These are phyloP conservation scores for Dermatemys mawii DNA, from an alignment of 2,113 vertebrate species.

Conservation along the genomic window DNA sequence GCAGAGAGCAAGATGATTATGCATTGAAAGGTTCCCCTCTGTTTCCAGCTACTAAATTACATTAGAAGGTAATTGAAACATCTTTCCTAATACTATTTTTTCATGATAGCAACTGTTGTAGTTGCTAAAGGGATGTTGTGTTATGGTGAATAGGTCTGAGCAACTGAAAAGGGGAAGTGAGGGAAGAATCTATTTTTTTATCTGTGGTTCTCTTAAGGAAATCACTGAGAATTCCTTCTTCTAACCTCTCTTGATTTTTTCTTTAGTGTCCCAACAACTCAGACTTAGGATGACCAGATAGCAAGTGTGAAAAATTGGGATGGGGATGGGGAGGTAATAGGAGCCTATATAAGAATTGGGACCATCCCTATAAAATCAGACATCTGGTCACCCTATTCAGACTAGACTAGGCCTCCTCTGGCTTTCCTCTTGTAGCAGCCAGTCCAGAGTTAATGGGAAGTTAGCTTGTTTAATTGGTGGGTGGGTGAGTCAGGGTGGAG, in stretches of 20 bases:
- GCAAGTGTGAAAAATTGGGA: too few relatives aligned
- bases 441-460: not conserved
- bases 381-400: too few relatives aligned
- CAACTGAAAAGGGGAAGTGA: not conserved
- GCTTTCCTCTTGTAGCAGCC: not conserved
- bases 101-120: not conserved
- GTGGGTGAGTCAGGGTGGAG: not conserved
- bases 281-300: too few relatives aligned
- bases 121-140: not conserved
- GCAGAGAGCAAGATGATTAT: not conserved
- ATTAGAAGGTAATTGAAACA: too few relatives aligned
- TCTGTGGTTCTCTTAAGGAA: not conserved
- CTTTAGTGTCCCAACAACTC: not conserved
- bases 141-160: not conserved
- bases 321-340: too few relatives aligned
- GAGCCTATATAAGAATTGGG: too few relatives aligned
- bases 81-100: not conserved
- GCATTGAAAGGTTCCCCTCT: not conserved
- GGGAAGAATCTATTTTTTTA: not conserved
- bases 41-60: fast-evolving
- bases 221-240: not conserved
- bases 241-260: not conserved
- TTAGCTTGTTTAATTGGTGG: not conserved
- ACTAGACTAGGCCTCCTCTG: too few relatives aligned
- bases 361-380: too few relatives aligned